Evolutionary conservation across 2,888 invertebrate species (phyloP).

Genomic region (Acanthosepion esculentum): DNA sequence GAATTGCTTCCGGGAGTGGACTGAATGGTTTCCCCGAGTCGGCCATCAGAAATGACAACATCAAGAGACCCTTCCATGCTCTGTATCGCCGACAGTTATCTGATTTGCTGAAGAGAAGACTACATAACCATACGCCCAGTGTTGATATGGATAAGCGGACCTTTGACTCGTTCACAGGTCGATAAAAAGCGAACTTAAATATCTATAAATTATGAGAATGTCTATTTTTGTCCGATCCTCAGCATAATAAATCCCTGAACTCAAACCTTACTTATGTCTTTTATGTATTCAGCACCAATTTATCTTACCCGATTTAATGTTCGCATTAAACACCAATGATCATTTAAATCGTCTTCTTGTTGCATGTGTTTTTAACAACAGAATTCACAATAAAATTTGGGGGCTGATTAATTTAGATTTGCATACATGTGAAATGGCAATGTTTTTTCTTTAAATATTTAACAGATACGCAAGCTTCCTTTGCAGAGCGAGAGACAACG

Average conservation of each 20-base stretch:
- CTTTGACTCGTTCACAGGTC: neutral
- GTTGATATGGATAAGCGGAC: neutral
- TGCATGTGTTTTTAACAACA: neutral
- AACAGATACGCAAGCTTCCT: too few species aligned
- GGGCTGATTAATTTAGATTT: too few species aligned
- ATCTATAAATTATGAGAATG: neutral
- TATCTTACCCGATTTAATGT: neutral
- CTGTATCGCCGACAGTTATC: neutral
- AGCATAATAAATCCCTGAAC: neutral
- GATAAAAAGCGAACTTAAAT: neutral
- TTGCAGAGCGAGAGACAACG: too few species aligned
- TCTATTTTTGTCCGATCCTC: slow-evolving; percentile 4
- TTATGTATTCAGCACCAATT: neutral
- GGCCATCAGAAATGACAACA: neutral
- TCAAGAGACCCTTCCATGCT: neutral
- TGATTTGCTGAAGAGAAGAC: neutral
- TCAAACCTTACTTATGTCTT: slow-evolving; percentile 1
- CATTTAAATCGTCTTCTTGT: neutral
- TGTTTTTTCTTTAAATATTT: too few species aligned
- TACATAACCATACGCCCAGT: neutral
- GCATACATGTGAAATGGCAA: too few species aligned
- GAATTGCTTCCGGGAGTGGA: neutral
- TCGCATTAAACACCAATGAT: neutral
- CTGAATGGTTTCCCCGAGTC: neutral
- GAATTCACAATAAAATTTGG: too few species aligned